phyloP scores from a whole-genome alignment of 1,140 invertebrate genomes.

The Zelostemma sp. region DNA sequence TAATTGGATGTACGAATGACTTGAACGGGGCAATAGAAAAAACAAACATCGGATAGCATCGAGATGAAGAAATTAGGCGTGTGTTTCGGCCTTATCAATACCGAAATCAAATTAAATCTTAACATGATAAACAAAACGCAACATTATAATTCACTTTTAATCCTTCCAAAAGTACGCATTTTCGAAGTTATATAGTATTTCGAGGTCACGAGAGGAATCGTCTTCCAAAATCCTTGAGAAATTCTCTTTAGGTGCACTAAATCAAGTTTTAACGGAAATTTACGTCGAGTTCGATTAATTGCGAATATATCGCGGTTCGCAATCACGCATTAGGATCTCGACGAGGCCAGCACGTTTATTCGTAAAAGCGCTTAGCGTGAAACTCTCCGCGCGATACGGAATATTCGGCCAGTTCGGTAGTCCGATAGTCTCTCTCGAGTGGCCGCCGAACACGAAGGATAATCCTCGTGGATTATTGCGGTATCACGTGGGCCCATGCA shows the following conservation, averaged over 20 bases:
- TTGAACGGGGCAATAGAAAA: slow-evolving; percentile 45
- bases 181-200: no score
- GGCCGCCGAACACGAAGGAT: slow-evolving; percentile 60
- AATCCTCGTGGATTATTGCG: slow-evolving; percentile 70
- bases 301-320: slow-evolving; percentile 12
- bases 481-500: slow-evolving; percentile 64
- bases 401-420: slow-evolving; percentile 60
- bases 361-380: slow-evolving; percentile 40
- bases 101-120: no score
- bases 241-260: no score
- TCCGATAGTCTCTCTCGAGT: slow-evolving; percentile 57
- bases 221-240: no score
- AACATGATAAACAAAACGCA: no score
- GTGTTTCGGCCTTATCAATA: no score
- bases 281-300: not conserved
- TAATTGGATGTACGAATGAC: slow-evolving; percentile 49
- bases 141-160: no score
- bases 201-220: no score
- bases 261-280: no score
- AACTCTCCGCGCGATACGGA: slow-evolving; percentile 43
- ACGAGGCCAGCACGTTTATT: slow-evolving; percentile 22
- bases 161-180: no score
- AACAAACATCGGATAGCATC: not conserved
- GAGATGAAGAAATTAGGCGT: no score
- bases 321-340: slow-evolving; percentile 22